Base-by-base conservation (phyloP, 2,797 vertebrate genomes). In the Pangasius larnaudii region DNA sequence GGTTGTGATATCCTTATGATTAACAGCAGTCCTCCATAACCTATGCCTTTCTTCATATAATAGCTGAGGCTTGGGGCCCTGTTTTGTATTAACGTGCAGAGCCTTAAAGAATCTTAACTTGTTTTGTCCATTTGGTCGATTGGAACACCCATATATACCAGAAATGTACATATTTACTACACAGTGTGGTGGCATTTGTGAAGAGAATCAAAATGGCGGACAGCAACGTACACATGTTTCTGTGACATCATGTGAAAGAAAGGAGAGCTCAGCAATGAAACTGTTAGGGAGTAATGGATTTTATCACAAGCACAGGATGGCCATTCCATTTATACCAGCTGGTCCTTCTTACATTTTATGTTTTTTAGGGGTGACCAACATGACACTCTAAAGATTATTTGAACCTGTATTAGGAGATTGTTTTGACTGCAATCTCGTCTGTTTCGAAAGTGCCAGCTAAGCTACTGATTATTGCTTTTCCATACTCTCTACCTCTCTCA, bases 391-490 rank as follows among this genome's bases (percentile, higher is more conserved):
- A 51, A 8, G 27, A 53, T 30, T 77, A 51, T 19, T 51, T n/a
- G 14, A 30, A 30, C 27, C 74, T 53, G 27, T 53, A 18, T 30
- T 16, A 53, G 9, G 27, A 51, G 5, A 75, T 13, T 51, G 27
- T 30, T 27, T 75, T 2, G 6, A 18, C 49, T 53, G 0, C 0
- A 5, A 16, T 77, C 51, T 14, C 74, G 16, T n/a, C 51, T 71
- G 24, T 85, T 56, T 77, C 67, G 49, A 58, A 86, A 88, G 8
- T 58, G 14, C 16, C 56, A 75, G 79, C 79, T 51, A 61, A 46
- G 59, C 18, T 36, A 69, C 59, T 86, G 80, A 77, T 82, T 82
- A 63, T 46, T 61, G 18, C 56, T 42, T 82, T 89, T 83, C 80
- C 46, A 71, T 0, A 27, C n/a, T 42, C 51, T 86, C 56, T 39